A percentile compares a stretch with the other conserved stretches of the same genome.
phyloP scores from a whole-genome alignment of 2,113 vertebrate genomes.

The Platysternon megacephalum region DNA sequence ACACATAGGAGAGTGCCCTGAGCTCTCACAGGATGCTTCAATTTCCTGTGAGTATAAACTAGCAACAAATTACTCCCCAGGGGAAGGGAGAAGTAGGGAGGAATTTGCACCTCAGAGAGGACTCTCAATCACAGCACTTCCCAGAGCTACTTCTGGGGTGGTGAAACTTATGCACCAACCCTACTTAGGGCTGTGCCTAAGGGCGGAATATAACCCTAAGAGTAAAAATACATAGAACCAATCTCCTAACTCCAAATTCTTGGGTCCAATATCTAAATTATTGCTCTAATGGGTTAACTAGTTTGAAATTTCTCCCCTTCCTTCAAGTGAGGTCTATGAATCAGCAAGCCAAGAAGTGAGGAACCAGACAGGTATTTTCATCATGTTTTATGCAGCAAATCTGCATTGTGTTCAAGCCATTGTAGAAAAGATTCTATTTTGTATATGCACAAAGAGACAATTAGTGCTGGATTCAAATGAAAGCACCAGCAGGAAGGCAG shows the following conservation, averaged over 20 bases:
- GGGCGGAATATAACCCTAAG: neutral
- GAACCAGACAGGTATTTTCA: neutral
- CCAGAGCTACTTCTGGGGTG: neutral
- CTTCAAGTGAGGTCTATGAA: neutral
- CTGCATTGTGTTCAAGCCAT: neutral
- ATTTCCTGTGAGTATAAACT: constrained; percentile 58
- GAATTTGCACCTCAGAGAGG: neutral
- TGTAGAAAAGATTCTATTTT: constrained; percentile 3
- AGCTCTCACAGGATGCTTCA: neutral
- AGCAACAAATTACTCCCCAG: constrained; percentile 5
- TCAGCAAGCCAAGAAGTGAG: neutral
- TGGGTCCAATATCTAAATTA: neutral
- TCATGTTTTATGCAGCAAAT: neutral
- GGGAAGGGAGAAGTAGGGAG: neutral
- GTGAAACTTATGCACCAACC: neutral
- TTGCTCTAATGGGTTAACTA: neutral
- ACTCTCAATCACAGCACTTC: neutral
- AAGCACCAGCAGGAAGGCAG: constrained; percentile 13
- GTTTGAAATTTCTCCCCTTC: neutral
- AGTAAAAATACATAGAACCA: neutral
- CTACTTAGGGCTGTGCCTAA: neutral
- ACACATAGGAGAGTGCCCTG: neutral
- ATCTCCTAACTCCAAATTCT: neutral
- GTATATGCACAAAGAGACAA: constrained; percentile 29
- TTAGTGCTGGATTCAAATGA: constrained; percentile 23